Percentiles rank a stretch among this genome's conserved stretches.
phyloP scores from a whole-genome alignment of 1,140 invertebrate genomes.

The Glossosoma conforme region DNA sequence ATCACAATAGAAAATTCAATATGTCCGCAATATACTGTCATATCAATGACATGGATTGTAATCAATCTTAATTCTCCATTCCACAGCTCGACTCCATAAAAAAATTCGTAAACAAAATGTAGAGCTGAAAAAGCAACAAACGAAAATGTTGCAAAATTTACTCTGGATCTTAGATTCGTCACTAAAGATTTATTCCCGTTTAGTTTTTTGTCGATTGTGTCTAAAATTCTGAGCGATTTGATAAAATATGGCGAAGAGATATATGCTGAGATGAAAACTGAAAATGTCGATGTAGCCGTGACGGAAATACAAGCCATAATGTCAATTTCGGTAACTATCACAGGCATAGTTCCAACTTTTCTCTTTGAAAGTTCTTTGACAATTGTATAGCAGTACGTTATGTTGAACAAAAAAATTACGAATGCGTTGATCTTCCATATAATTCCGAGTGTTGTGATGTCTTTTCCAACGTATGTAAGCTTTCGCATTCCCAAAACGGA shows the following conservation, averaged over 20 bases:
- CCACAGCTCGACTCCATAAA: conserved; percentile 4
- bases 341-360: too few species aligned
- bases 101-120: conserved; percentile 14
- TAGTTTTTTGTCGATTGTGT: conserved; percentile 19
- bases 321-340: too few species aligned
- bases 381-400: too few species aligned
- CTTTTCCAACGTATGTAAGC: too few species aligned
- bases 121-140: not conserved
- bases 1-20: conserved; percentile 19
- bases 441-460: too few species aligned
- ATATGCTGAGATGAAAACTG: conserved; percentile 5
- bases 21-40: conserved; percentile 5
- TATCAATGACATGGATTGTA: conserved; percentile 5
- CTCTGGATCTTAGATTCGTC: conserved; percentile 9
- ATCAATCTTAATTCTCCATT: not conserved
- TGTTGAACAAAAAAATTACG: too few species aligned
- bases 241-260: conserved; percentile 1
- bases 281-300: not conserved
- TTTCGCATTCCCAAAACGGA: too few species aligned
- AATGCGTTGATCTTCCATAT: too few species aligned
- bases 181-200: too few species aligned
- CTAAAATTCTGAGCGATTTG: conserved; percentile 9
- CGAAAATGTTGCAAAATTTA: conserved; percentile 6
- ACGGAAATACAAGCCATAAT: too few species aligned
- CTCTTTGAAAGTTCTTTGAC: too few species aligned